Conservation (phyloP, 2,113 vertebrate genomes). For the Otus sunia region DNA sequence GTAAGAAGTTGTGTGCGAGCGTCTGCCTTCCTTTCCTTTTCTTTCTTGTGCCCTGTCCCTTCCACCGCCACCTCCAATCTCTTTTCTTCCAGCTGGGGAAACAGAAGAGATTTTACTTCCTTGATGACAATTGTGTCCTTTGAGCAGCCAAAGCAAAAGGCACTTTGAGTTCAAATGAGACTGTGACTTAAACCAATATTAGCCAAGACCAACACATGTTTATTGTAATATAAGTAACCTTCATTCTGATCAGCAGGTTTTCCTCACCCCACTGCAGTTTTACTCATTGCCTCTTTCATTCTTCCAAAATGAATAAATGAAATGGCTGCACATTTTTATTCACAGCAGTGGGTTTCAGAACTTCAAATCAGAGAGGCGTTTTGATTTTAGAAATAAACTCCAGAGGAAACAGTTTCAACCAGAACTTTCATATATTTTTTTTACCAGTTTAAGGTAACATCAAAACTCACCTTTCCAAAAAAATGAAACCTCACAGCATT, state of each 20-base stretch:
- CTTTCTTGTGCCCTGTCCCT: conserved; percentile 71
- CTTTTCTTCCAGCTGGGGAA: conserved; percentile 62
- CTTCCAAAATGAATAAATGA: conserved; percentile 76
- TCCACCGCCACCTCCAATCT: conserved; percentile 61
- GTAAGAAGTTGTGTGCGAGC: conserved; percentile 59
- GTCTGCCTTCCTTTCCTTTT: conserved; percentile 55
- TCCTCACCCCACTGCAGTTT: conserved; percentile 58
- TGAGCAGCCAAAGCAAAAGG: conserved; percentile 63
- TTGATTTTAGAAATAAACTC: conserved; percentile 82
- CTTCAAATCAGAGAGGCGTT: conserved; percentile 80
- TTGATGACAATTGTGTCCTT: conserved; percentile 63
- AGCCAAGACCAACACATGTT: conserved; percentile 66
- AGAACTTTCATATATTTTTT: conserved; percentile 60
- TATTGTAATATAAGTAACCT: conserved; percentile 67
- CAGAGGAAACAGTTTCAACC: conserved; percentile 77
- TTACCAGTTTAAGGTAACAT: conserved; percentile 60
- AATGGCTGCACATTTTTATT: conserved; percentile 66
- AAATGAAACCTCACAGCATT: conserved; percentile 64
- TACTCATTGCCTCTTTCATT: conserved; percentile 68
- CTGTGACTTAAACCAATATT: conserved; percentile 61
- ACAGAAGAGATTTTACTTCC: conserved; percentile 70
- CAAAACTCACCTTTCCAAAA: conserved; percentile 60
- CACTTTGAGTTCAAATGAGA: conserved; percentile 60
- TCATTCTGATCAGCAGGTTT: conserved; percentile 55
- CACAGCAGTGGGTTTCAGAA: conserved; percentile 77